Percentiles rank a stretch among this genome's conserved stretches.
Evolutionary conservation across 2,797 vertebrate genomes (phyloP).

Genomic region (Decapterus maruadsi): DNA sequence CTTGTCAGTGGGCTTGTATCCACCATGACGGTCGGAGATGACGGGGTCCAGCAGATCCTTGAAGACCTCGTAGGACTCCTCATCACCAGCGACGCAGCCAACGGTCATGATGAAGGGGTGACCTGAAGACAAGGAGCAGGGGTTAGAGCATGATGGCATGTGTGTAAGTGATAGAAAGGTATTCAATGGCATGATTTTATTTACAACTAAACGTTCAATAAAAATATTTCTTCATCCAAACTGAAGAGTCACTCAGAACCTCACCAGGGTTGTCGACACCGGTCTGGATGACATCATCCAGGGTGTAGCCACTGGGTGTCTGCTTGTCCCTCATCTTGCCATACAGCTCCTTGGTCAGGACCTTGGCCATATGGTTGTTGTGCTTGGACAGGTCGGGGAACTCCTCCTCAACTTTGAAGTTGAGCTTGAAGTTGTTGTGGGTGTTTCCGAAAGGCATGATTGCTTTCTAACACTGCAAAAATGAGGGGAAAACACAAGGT

Average conservation of each 20-base stretch:
- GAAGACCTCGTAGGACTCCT: conserved; percentile 92
- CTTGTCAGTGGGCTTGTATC: conserved; percentile 94
- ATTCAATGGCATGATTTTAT: neutral
- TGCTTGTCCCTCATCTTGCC: conserved; percentile 92
- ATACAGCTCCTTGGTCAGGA: conserved; percentile 89
- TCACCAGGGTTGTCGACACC: conserved; percentile 95
- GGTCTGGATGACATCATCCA: conserved; percentile 94
- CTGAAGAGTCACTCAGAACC: conserved; percentile 12
- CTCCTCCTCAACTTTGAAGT: conserved; percentile 90
- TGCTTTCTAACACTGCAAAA: conserved; percentile 82
- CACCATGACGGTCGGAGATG: conserved; percentile 92
- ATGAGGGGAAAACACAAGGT: conserved; percentile 18
- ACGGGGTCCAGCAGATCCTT: conserved; percentile 93
- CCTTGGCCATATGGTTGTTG: conserved; percentile 99
- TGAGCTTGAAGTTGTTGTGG: conserved; percentile 96
- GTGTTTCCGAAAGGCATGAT: conserved; percentile 96
- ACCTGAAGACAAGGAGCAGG: conserved; percentile 71
- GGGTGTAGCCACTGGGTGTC: conserved; percentile 92
- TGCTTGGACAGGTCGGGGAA: conserved; percentile 91
- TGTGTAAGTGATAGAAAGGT: neutral
- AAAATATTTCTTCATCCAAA: neutral
- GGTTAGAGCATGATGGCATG: conserved; percentile 1
- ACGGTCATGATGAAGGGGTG: conserved; percentile 98
- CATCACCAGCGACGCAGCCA: conserved; percentile 94
- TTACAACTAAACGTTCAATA: neutral